Conservation (phyloP, 2,113 vertebrate species). For the Colaptes auratus region DNA sequence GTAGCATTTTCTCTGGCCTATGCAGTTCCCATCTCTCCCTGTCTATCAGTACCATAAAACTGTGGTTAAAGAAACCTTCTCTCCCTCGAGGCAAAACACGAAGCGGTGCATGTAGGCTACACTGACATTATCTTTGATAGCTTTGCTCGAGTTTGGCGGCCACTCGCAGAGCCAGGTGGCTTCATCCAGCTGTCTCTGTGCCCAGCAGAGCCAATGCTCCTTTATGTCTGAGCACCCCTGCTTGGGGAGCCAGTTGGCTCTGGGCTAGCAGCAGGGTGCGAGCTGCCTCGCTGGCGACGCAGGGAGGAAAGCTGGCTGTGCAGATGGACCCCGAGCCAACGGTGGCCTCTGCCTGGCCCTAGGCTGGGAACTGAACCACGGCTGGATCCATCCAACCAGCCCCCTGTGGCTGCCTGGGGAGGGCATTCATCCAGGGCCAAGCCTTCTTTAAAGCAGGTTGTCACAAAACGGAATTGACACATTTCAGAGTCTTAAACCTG, state of each 20-base stretch:
- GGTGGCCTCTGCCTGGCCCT: neutral
- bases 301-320: neutral
- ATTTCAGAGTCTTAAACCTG: neutral
- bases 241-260: accelerated
- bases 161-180: neutral
- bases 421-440: accelerated
- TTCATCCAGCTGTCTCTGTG: conserved; percentile 9
- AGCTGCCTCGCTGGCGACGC: neutral
- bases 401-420: accelerated
- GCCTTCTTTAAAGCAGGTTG: neutral
- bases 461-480: neutral
- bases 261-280: neutral
- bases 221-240: neutral
- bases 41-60: neutral
- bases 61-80: neutral
- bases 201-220: neutral
- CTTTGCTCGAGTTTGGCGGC: neutral
- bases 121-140: neutral
- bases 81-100: neutral
- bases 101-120: neutral
- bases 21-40: neutral
- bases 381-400: accelerated
- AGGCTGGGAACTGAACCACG: neutral
- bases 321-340: neutral
- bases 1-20: neutral